phyloP scores from a whole-genome alignment of 2,888 invertebrate species.

The Spatulosminthurus flaviceps region DNA sequence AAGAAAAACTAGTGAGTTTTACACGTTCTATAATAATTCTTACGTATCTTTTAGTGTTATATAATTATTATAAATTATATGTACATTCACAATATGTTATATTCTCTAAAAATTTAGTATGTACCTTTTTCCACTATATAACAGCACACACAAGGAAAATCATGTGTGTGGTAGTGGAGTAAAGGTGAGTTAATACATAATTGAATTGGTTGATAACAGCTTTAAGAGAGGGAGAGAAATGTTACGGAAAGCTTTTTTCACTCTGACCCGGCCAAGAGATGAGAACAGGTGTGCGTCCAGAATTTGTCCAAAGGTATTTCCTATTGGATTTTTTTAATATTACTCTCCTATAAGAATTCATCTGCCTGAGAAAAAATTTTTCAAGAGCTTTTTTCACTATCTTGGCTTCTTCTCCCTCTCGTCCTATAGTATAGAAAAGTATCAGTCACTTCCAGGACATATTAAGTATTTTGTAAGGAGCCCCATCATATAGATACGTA shows the following conservation, averaged over 20 bases:
- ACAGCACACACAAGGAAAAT: neutral
- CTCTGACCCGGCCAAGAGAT: constrained; percentile 39
- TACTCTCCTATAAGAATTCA: neutral
- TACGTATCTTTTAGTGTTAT: no score
- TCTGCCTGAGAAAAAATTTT: neutral
- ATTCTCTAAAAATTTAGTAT: no score
- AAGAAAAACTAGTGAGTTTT: no score
- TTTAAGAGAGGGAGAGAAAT: constrained; percentile 8
- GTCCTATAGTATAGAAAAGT: no score
- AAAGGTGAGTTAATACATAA: constrained; percentile 40
- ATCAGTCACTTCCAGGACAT: no score
- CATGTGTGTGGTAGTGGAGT: constrained; percentile 3
- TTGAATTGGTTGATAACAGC: constrained; percentile 32
- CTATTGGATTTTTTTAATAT: constrained; percentile 35
- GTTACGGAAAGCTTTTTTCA: constrained; percentile 24
- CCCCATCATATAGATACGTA: no score
- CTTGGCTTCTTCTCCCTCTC: no score
- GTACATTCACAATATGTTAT: no score
- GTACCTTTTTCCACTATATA: no score
- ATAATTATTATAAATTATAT: no score
- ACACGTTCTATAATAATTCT: no score
- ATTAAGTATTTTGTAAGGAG: no score
- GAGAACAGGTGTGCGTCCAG: constrained; percentile 50
- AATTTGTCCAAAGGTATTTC: constrained; percentile 40
- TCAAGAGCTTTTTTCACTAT: neutral